phyloP scores from a whole-genome alignment of 2,797 vertebrate genomes.

The Liasis olivaceus region DNA sequence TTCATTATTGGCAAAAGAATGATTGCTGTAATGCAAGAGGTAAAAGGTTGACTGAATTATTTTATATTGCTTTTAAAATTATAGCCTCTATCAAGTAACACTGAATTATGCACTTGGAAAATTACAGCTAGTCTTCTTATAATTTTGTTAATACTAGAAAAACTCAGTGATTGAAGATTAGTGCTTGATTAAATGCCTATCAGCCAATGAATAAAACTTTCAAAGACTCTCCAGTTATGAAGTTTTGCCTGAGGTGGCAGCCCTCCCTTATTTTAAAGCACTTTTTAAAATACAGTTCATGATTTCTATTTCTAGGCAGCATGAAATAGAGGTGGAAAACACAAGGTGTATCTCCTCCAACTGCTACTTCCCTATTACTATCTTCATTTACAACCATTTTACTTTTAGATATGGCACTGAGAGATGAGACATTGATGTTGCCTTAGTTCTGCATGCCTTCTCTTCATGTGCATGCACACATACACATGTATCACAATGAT shows the following conservation, averaged over 20 bases:
- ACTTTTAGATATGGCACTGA: not conserved
- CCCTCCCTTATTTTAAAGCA: not conserved
- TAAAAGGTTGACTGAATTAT: conserved; percentile 37
- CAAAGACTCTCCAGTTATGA: not conserved
- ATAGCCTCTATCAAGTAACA: conserved; percentile 26
- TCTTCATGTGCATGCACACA: not conserved
- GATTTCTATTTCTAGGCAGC: not conserved
- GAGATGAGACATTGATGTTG: too few relatives aligned
- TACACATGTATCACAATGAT: not conserved
- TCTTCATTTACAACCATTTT: not conserved
- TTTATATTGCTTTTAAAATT: conserved; percentile 40
- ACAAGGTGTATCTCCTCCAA: not conserved
- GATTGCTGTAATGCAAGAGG: conserved; percentile 24
- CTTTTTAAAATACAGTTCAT: not conserved
- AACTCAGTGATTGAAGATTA: conserved; percentile 12
- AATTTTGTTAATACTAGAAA: conserved; percentile 20
- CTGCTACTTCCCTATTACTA: not conserved
- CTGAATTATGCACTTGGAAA: conserved; percentile 33
- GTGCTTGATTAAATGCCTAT: conserved; percentile 20
- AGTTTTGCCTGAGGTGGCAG: not conserved
- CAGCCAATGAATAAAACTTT: conserved; percentile 14
- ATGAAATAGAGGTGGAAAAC: not conserved
- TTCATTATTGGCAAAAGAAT: conserved; percentile 18
- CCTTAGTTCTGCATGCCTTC: not conserved
- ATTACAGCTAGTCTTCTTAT: conserved; percentile 24